These are phyloP conservation scores for Heliangelus exortis DNA, from an alignment of 2,797 vertebrate genomes.

Conservation along the genomic window DNA sequence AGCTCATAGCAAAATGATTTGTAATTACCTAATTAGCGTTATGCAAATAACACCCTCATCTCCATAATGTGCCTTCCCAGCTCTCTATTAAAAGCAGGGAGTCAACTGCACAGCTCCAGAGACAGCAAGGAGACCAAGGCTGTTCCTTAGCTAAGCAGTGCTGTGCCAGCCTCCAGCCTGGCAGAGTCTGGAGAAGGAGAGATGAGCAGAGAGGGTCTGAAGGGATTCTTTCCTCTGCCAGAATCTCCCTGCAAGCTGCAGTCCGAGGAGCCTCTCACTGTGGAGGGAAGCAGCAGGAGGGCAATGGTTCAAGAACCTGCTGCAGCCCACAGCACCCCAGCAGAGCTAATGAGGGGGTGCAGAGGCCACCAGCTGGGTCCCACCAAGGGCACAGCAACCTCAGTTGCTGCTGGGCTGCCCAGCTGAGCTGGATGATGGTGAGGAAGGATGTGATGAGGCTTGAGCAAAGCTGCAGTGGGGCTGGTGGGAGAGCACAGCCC, in stretches of 20 bases:
- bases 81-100: conserved; percentile 69
- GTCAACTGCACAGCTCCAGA: conserved; percentile 66
- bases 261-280: background rate
- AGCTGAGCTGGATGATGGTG: too few relatives aligned
- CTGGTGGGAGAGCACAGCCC: too few relatives aligned
- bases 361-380: rapidly evolving
- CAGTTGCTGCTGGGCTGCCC: background rate
- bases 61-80: conserved; percentile 83
- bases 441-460: too few relatives aligned
- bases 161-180: background rate
- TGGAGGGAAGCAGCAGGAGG: background rate
- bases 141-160: background rate
- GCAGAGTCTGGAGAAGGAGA: background rate
- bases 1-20: conserved; percentile 89
- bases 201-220: background rate
- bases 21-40: conserved; percentile 92
- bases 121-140: background rate
- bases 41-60: conserved; percentile 89
- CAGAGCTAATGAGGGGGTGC: background rate
- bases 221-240: background rate
- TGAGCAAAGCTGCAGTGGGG: too few relatives aligned
- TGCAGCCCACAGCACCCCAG: background rate
- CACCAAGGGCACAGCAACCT: background rate
- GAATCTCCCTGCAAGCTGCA: background rate
- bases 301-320: background rate